These are phyloP conservation scores for Liasis olivaceus DNA, from an alignment of 2,797 vertebrate genomes.

Conservation along the genomic window DNA sequence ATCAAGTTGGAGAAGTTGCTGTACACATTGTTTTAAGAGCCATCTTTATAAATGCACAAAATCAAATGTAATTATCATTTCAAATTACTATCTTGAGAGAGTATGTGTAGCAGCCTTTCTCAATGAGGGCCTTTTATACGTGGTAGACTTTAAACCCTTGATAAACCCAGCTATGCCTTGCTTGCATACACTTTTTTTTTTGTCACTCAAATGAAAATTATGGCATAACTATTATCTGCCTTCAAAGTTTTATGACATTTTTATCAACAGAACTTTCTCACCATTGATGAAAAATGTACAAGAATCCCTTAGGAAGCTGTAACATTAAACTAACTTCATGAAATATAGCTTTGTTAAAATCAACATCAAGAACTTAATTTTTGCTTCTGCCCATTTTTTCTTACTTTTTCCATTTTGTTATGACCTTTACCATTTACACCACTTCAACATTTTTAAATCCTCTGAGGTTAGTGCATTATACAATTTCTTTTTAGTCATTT, in stretches of 20 bases:
- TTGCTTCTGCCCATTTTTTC: not conserved
- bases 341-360: not conserved
- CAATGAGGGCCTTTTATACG: not conserved
- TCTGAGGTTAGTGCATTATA: not conserved
- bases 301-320: not conserved
- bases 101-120: not conserved
- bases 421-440: not conserved
- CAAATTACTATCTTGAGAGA: not conserved
- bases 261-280: not conserved
- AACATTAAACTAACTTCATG: not conserved
- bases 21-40: not conserved
- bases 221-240: not conserved
- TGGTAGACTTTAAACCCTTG: not conserved
- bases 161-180: not conserved
- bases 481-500: not conserved
- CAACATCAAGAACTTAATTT: not conserved
- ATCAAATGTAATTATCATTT: not conserved
- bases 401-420: not conserved
- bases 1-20: not conserved
- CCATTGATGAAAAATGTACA: not conserved
- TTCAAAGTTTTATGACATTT: not conserved
- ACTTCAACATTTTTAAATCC: not conserved
- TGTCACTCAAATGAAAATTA: not conserved
- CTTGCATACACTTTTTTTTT: not conserved
- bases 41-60: not conserved